phyloP scores from a whole-genome alignment of 2,113 vertebrate species.

The Suricata suricatta region DNA sequence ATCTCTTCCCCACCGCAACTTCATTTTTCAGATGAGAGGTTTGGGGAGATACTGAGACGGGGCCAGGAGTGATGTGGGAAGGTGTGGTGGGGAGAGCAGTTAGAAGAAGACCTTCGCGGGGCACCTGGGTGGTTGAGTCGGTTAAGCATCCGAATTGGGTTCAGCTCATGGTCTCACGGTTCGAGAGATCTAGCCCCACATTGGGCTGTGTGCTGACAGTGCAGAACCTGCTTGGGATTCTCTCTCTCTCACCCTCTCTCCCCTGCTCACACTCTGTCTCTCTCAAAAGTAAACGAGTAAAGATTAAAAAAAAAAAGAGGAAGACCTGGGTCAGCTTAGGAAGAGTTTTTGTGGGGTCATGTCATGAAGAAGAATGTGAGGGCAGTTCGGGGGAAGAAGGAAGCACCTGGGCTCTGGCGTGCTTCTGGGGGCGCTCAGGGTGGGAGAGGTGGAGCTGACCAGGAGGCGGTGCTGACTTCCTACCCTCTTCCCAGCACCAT shows the following conservation, averaged over 20 bases:
- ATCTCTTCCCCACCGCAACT: rapidly evolving
- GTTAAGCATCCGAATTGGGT: too few species aligned
- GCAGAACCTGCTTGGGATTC: too few species aligned
- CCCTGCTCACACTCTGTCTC: too few species aligned
- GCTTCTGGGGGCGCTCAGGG: background rate
- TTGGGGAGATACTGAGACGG: background rate
- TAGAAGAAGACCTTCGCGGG: background rate
- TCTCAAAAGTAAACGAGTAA: too few species aligned
- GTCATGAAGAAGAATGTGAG: background rate
- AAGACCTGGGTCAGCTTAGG: background rate
- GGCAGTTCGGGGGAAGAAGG: background rate
- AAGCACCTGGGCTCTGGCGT: background rate
- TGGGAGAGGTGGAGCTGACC: background rate
- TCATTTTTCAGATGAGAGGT: background rate
- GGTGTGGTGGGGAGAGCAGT: background rate
- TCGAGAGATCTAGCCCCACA: too few species aligned
- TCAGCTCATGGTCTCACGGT: too few species aligned
- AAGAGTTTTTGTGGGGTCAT: background rate
- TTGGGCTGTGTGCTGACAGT: too few species aligned
- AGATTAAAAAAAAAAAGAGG: too few species aligned
- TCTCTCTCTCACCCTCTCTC: too few species aligned
- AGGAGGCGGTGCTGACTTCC: background rate
- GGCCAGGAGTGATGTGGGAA: background rate
- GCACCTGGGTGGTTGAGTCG: too few species aligned
- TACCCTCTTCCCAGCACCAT: conserved; percentile 85